Conservation (phyloP, 2,888 invertebrate species). For the Philopedon plagiatum region DNA sequence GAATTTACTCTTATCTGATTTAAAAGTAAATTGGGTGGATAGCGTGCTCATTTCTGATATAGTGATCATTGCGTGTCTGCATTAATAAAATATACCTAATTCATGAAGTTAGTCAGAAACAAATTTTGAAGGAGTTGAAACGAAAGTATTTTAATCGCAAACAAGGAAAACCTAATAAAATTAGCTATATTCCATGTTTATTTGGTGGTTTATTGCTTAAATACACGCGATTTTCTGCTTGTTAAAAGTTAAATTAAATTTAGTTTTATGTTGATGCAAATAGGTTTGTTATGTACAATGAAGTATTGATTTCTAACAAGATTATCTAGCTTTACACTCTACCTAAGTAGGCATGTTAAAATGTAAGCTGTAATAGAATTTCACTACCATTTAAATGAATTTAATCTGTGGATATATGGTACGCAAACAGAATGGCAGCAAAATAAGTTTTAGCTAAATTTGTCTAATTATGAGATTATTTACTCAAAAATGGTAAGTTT, state of each 20-base stretch:
- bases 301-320: constrained; percentile 19
- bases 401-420: too few species aligned
- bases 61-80: constrained; percentile 52
- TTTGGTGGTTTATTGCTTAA: constrained; percentile 52
- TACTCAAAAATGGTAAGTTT: too few species aligned
- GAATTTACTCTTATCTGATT: constrained; percentile 27
- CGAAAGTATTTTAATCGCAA: constrained; percentile 57
- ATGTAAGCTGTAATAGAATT: too few species aligned
- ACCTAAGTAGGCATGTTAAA: not conserved
- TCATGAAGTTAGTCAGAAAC: constrained; percentile 51
- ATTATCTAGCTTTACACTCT: not conserved
- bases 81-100: constrained; percentile 57
- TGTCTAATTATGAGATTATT: too few species aligned
- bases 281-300: constrained; percentile 4
- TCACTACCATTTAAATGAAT: too few species aligned
- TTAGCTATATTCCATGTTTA: constrained; percentile 56
- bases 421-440: too few species aligned
- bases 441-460: too few species aligned
- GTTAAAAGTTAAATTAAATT: constrained; percentile 59
- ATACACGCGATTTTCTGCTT: constrained; percentile 55
- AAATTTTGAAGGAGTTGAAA: constrained; percentile 56
- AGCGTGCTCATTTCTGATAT: constrained; percentile 35
- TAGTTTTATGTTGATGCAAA: constrained; percentile 29
- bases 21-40: constrained; percentile 31
- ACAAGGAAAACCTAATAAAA: constrained; percentile 59